A percentile compares a stretch with the other conserved stretches of the same genome.
Evolutionary conservation across 2,113 vertebrate genomes (phyloP).

Genomic region (Henicopernis longicauda): DNA sequence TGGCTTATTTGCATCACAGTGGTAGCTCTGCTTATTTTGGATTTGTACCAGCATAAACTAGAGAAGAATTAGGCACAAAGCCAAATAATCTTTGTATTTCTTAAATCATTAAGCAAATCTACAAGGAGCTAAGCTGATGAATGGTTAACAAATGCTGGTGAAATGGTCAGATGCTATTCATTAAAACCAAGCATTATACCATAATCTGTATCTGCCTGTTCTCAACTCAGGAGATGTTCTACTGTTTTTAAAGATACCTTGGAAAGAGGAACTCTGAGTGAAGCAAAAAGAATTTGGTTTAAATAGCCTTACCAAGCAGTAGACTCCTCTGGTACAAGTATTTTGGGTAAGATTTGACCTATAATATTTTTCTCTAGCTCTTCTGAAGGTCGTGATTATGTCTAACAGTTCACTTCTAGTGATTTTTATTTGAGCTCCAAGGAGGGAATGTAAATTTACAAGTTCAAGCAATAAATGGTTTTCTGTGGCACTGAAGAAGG

Average conservation of each 20-base stretch:
- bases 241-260: neutral
- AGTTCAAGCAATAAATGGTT: neutral
- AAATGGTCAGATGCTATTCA: neutral
- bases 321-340: neutral
- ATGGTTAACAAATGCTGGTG: neutral
- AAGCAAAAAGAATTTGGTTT: neutral
- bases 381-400: neutral
- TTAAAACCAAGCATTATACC: neutral
- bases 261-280: neutral
- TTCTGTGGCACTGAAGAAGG: neutral
- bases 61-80: neutral
- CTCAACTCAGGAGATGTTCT: neutral
- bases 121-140: neutral
- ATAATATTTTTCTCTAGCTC: neutral
- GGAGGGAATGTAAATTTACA: neutral
- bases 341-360: neutral
- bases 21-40: slow-evolving; percentile 14
- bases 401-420: neutral
- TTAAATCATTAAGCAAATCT: slow-evolving; percentile 13
- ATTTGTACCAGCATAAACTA: neutral
- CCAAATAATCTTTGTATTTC: slow-evolving; percentile 16
- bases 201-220: neutral
- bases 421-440: neutral
- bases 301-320: neutral
- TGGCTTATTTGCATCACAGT: neutral